Conservation (phyloP, 2,888 invertebrate genomes). For the Galerucella calmariensis region DNA sequence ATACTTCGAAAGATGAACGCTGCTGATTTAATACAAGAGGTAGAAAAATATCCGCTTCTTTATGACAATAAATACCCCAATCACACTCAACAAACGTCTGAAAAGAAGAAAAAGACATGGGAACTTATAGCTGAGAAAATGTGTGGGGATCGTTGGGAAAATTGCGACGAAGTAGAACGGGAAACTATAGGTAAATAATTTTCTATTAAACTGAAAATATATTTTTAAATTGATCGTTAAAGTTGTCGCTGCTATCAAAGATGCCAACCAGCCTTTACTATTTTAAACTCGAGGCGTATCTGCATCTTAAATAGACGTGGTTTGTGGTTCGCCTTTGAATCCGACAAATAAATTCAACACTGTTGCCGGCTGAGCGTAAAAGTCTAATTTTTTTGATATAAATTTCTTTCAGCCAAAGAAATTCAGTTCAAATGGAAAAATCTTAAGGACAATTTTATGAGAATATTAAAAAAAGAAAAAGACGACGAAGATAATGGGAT, state of each 20-base stretch:
- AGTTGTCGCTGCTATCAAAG: not conserved
- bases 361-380: not conserved
- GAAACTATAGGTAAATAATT: constrained; percentile 49
- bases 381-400: not conserved
- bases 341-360: not conserved
- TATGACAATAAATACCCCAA: constrained; percentile 50
- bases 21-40: constrained; percentile 45
- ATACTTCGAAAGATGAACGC: constrained; percentile 16
- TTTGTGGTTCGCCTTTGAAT: not conserved
- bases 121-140: constrained; percentile 49
- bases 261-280: constrained; percentile 17
- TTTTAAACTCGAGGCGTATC: not conserved
- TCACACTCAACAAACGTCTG: constrained; percentile 29
- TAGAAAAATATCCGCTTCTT: constrained; percentile 51
- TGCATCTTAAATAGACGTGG: not conserved
- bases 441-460: constrained; percentile 52
- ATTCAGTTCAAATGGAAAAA: constrained; percentile 57
- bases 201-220: not conserved
- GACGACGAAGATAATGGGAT: constrained; percentile 45
- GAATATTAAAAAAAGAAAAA: constrained; percentile 50
- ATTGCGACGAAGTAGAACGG: constrained; percentile 44
- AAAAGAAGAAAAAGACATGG: constrained; percentile 49
- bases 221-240: not conserved
- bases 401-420: constrained; percentile 51
- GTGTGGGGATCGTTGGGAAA: constrained; percentile 49